Base-by-base conservation (phyloP, 1,140 invertebrate genomes). In the Macrosteles quadrilineatus region DNA sequence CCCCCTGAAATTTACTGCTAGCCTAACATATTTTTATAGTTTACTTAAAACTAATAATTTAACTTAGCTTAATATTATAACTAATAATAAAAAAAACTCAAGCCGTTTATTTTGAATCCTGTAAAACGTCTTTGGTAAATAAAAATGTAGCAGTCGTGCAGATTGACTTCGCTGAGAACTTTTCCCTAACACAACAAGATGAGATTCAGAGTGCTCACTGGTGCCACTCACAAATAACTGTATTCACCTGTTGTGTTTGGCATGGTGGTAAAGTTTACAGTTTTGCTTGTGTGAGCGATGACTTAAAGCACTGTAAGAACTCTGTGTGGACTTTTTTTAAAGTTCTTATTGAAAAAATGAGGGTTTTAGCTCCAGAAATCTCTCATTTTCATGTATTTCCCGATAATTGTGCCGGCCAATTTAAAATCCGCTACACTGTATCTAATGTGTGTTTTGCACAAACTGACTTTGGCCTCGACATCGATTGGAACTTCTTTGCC, bases 361-460 rank as follows among this genome's bases (percentile, higher is more conserved):
- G 71, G 27, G 27, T n/a, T 30, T 25, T n/a, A 9, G 31, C 11
- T 64, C 6, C 25, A 19, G 31, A 43, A 40, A 36, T 36, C 9
- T 3, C 4, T 4, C 47, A 53, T 53, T 71, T 80, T n/a, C 63
- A 76, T 69, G 77, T 77, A 65, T 77, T 80, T 68, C 71, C 71
- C 45, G 78, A 80, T 74, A 78, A 76, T 29, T 40, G 62, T 40
- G 62, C 62, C 6, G 62, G n/a, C 25, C 62, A 64, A 36, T 64
- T 31, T n/a, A 81, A 81, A 71, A 81, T 77, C 74, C 57, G 63
- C 12, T 76, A 77, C 55, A 79, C 76, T 53, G 73, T 81, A 62
- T 27, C 67, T 2, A 80, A 80, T 71, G 66, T 80, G 1, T 73
- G 73, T 23, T 55, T 74, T 59, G 75, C 76, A 57, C 25, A 75